A percentile compares a stretch with the other conserved stretches of the same genome.
Evolutionary conservation across 1,140 invertebrate species (phyloP).

Genomic region (Cecropterus lyciades): DNA sequence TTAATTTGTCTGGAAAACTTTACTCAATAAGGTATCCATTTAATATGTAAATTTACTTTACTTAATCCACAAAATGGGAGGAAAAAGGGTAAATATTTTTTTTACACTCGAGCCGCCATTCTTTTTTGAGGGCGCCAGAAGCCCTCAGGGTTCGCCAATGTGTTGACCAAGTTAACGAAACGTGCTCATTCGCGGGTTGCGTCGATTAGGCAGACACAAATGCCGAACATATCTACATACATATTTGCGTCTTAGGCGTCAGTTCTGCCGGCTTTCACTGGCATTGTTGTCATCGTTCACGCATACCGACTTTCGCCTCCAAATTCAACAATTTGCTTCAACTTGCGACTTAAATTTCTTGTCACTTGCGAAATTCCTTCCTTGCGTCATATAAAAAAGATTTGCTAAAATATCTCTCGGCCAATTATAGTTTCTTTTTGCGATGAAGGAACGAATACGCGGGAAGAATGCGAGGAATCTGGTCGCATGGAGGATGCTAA

Average conservation of each 20-base stretch:
- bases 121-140: too few species aligned
- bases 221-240: constrained; percentile 38
- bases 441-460: constrained; percentile 55
- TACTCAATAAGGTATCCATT: too few species aligned
- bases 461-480: constrained; percentile 65
- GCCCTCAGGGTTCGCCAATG: not conserved
- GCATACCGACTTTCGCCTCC: constrained; percentile 51
- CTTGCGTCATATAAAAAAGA: constrained; percentile 51
- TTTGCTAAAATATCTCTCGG: constrained; percentile 47
- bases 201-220: constrained; percentile 34
- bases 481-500: constrained; percentile 67
- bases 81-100: too few species aligned
- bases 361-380: constrained; percentile 42
- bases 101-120: too few species aligned
- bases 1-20: too few species aligned
- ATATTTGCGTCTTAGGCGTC: constrained; percentile 42
- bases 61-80: too few species aligned
- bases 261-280: constrained; percentile 53
- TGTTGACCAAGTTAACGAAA: constrained; percentile 7
- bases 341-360: constrained; percentile 47
- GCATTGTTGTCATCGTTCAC: constrained; percentile 50
- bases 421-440: constrained; percentile 50
- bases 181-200: constrained; percentile 34
- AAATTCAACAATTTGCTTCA: constrained; percentile 50
- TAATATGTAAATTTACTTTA: too few species aligned